Conservation (phyloP, 2,113 vertebrate species). For the Ictalurus punctatus region DNA sequence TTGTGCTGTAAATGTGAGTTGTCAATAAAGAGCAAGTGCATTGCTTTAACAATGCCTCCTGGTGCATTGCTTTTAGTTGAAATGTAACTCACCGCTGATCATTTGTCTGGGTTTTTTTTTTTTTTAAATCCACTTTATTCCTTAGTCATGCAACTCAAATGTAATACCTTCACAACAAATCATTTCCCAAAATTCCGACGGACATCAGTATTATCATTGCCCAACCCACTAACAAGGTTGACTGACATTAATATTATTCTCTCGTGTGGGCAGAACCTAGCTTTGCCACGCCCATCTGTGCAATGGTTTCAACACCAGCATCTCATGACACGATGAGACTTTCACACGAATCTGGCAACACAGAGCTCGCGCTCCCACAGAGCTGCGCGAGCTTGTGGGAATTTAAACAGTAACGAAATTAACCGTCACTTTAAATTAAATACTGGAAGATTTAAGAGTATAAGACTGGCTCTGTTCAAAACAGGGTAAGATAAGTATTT, state of each 20-base stretch:
- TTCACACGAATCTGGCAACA: conserved; percentile 21
- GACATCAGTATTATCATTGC: background rate
- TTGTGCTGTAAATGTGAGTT: background rate
- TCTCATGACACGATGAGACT: background rate
- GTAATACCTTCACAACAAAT: background rate
- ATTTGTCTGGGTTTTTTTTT: background rate
- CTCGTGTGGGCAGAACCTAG: background rate
- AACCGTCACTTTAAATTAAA: background rate
- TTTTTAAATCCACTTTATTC: background rate
- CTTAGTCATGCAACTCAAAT: background rate
- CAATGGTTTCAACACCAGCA: background rate
- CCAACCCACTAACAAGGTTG: background rate
- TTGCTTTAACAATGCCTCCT: background rate
- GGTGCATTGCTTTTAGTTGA: background rate
- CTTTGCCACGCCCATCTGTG: background rate
- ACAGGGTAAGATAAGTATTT: conserved; percentile 39
- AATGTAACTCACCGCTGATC: background rate
- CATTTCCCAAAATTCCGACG: background rate
- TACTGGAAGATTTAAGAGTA: conserved; percentile 33
- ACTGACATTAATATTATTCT: background rate
- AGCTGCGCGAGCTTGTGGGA: background rate
- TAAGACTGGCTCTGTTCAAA: conserved; percentile 55
- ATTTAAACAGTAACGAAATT: background rate
- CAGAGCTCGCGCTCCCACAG: background rate
- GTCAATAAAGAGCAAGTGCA: background rate